Evolutionary conservation across 2,888 invertebrate genomes (phyloP).

Genomic region (Apamea anceps): DNA sequence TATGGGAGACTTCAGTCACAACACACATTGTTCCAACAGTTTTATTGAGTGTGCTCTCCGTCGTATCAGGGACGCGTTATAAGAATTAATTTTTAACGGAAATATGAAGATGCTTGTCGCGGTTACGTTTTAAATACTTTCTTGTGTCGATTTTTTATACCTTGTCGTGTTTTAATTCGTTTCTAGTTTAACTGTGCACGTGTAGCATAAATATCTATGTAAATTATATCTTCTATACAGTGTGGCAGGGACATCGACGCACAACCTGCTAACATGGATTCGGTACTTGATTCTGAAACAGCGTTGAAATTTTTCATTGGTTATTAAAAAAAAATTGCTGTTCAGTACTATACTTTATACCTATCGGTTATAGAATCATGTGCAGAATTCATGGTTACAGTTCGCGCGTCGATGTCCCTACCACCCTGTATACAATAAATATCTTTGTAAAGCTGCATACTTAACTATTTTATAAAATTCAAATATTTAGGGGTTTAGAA

Average conservation of each 20-base stretch:
- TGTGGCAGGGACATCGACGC: no score
- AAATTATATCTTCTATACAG: not conserved
- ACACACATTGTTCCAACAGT: constrained; percentile 69
- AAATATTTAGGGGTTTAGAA: not conserved
- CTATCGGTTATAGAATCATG: no score
- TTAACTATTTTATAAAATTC: not conserved
- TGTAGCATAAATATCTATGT: not conserved
- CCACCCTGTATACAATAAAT: no score
- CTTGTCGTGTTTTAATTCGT: constrained; percentile 6
- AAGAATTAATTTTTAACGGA: constrained; percentile 33
- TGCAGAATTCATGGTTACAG: no score
- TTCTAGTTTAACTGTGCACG: not conserved
- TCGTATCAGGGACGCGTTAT: constrained; percentile 18
- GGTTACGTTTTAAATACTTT: constrained; percentile 1
- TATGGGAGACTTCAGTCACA: constrained; percentile 70
- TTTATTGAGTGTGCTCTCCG: constrained; percentile 46
- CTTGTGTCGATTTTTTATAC: not conserved
- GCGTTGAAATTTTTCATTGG: no score
- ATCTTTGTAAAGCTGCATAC: no score
- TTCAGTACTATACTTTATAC: no score
- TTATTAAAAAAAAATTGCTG: no score
- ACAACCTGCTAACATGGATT: no score
- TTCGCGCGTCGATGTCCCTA: no score
- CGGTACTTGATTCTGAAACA: no score
- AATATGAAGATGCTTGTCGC: not conserved